Evolutionary conservation across 2,888 invertebrate species (phyloP).

Genomic region (Lypha dubia): DNA sequence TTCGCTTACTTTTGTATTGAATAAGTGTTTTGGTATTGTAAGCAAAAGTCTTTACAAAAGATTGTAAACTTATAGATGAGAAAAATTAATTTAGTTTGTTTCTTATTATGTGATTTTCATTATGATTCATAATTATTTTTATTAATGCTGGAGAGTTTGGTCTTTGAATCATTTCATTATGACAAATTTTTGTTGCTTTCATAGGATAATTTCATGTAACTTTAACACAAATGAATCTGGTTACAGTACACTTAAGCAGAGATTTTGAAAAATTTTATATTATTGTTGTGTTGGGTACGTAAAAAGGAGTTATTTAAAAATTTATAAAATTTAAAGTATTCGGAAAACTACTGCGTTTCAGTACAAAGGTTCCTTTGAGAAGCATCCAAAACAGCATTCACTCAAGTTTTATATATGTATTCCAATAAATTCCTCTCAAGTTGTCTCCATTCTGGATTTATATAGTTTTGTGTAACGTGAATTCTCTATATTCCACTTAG

Average conservation of each 20-base stretch:
- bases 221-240: background rate
- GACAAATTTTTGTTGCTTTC: background rate
- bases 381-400: no score
- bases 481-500: no score
- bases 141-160: constrained; percentile 29
- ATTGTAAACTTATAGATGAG: constrained; percentile 31
- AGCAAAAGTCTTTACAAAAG: constrained; percentile 34
- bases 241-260: constrained; percentile 32
- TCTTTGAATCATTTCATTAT: constrained; percentile 29
- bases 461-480: no score
- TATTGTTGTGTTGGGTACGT: background rate
- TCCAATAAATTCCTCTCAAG: no score
- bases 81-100: constrained; percentile 24
- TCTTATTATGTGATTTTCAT: background rate
- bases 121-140: constrained; percentile 30
- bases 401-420: no score
- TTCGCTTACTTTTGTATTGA: constrained; percentile 54
- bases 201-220: background rate
- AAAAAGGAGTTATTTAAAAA: no score
- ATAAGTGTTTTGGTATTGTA: constrained; percentile 43
- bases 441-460: no score
- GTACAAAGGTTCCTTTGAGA: no score
- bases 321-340: no score
- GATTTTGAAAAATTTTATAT: background rate
- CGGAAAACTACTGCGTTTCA: no score